Percentiles rank a stretch among this genome's conserved stretches.
These are phyloP conservation scores for Rhinoptilus africanus DNA, from an alignment of 2,113 vertebrate species.

Conservation along the genomic window DNA sequence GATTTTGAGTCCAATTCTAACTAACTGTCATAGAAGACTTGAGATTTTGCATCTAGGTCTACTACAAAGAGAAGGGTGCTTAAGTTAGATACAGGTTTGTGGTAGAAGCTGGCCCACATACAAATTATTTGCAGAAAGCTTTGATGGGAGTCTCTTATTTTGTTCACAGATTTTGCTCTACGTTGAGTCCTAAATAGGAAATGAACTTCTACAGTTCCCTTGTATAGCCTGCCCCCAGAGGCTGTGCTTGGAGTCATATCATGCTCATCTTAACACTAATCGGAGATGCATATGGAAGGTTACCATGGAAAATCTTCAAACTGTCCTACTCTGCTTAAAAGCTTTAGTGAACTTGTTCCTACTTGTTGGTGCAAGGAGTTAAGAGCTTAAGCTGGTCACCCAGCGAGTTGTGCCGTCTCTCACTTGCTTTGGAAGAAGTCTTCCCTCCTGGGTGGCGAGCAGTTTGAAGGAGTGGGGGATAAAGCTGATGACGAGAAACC, in stretches of 20 bases:
- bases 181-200: not conserved
- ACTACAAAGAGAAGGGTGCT: not conserved
- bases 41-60: not conserved
- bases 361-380: not conserved
- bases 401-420: not conserved
- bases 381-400: not conserved
- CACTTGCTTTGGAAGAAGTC: not conserved
- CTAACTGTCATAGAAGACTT: not conserved
- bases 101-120: not conserved
- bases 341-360: not conserved
- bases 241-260: not conserved
- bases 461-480: not conserved
- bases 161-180: not conserved
- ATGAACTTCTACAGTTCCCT: not conserved
- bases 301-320: not conserved
- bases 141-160: not conserved
- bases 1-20: not conserved
- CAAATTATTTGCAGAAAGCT: not conserved
- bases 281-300: not conserved
- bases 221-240: not conserved
- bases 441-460: not conserved
- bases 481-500: not conserved
- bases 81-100: not conserved
- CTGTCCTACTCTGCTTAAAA: not conserved
- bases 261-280: not conserved